Conservation (phyloP, 2,888 invertebrate species). For the Steinernema hermaphroditum region DNA sequence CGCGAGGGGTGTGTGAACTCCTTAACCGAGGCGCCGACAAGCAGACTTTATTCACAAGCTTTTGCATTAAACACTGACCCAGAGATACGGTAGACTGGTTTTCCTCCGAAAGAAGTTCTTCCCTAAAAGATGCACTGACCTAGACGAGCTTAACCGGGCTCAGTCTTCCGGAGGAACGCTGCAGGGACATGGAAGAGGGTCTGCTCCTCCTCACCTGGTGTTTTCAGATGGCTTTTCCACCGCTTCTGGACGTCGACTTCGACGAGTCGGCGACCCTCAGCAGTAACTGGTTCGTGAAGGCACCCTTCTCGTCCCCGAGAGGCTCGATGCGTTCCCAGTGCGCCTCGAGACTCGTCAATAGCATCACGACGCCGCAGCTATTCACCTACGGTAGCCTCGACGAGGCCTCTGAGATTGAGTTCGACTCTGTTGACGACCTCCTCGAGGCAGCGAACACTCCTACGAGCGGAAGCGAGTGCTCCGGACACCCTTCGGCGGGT, state of each 20-base stretch:
- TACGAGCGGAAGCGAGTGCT: constrained; percentile 14
- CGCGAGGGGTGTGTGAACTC: constrained; percentile 6
- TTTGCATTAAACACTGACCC: too few relatives aligned
- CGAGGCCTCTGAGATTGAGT: constrained; percentile 4
- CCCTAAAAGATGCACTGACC: too few relatives aligned
- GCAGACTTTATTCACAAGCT: neutral
- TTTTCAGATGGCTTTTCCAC: constrained; percentile 19
- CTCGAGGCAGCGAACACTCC: constrained; percentile 23
- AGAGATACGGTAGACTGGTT: too few relatives aligned
- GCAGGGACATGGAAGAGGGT: too few relatives aligned
- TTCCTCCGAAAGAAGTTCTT: too few relatives aligned
- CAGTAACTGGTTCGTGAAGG: constrained; percentile 33
- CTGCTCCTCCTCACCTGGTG: too few relatives aligned
- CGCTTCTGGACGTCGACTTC: constrained; percentile 13
- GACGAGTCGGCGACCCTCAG: constrained; percentile 17
- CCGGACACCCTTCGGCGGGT: neutral
- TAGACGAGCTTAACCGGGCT: too few relatives aligned
- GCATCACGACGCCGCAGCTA: constrained; percentile 32
- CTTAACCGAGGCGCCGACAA: neutral
- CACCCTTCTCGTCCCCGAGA: constrained; percentile 32
- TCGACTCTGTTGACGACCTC: constrained; percentile 17
- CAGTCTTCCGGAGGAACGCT: too few relatives aligned
- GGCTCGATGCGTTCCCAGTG: constrained; percentile 34
- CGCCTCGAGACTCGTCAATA: constrained; percentile 30
- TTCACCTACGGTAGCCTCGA: constrained; percentile 32